These are phyloP conservation scores for Dioctria linearis DNA, from an alignment of 2,888 invertebrate species.

Conservation along the genomic window DNA sequence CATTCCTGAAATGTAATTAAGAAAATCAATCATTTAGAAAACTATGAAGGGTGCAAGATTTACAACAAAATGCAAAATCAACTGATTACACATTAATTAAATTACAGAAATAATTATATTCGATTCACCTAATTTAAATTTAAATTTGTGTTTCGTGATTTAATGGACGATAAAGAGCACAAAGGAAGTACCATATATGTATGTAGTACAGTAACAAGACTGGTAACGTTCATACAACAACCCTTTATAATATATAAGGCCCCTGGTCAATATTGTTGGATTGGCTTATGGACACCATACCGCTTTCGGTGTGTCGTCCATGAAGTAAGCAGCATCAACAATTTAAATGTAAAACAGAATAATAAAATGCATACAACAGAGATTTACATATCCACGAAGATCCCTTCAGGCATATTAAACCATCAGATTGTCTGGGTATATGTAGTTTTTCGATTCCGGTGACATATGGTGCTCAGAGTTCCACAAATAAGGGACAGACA, in stretches of 20 bases:
- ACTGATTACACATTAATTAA: conserved; percentile 37
- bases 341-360: conserved; percentile 47
- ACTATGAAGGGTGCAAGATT: not conserved
- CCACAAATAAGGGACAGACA: conserved; percentile 29
- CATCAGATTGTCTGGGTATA: not conserved
- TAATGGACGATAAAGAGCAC: conserved; percentile 34
- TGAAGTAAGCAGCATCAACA: conserved; percentile 25
- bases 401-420: conserved; percentile 44
- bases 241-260: conserved; percentile 15
- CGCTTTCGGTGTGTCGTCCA: not conserved
- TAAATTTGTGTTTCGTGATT: conserved; percentile 59
- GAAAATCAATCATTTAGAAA: conserved; percentile 46
- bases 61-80: not conserved
- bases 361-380: conserved; percentile 34
- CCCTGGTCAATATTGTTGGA: not conserved
- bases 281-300: conserved; percentile 28
- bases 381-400: conserved; percentile 38
- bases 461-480: conserved; percentile 36
- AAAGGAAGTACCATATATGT: not conserved
- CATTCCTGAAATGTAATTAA: conserved; percentile 66
- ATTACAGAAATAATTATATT: conserved; percentile 57
- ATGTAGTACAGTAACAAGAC: not conserved
- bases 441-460: conserved; percentile 8
- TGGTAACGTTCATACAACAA: conserved; percentile 1
- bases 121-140: conserved; percentile 62